Evolutionary conservation across 2,113 vertebrate genomes (phyloP).

Genomic region (Columba livia): DNA sequence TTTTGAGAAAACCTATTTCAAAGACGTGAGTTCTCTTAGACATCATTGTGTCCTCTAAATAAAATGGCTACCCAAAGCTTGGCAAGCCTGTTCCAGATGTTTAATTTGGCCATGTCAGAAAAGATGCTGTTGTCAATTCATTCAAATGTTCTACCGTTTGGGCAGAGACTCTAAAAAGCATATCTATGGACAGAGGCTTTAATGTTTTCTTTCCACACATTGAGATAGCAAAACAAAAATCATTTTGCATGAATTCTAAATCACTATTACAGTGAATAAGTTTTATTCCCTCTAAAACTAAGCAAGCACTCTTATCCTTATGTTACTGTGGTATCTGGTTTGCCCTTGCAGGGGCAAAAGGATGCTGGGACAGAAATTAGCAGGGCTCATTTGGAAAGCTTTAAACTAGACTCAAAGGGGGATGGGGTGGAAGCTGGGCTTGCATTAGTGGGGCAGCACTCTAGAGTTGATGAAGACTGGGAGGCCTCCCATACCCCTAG

Average conservation of each 20-base stretch:
- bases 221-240: background rate
- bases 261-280: background rate
- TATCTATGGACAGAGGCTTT: background rate
- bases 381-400: too few species aligned
- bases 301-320: background rate
- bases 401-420: too few species aligned
- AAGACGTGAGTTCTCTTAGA: background rate
- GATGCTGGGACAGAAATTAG: too few species aligned
- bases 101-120: background rate
- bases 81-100: background rate
- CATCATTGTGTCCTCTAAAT: background rate
- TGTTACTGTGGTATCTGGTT: background rate
- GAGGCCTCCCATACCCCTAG: too few species aligned
- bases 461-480: too few species aligned
- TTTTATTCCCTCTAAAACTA: background rate
- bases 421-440: too few species aligned
- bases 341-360: too few species aligned
- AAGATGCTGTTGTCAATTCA: background rate
- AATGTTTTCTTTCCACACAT: background rate
- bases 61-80: background rate
- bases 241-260: background rate
- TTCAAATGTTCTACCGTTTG: background rate
- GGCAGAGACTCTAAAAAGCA: background rate
- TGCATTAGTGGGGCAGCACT: too few species aligned
- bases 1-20: background rate